Base-by-base conservation (phyloP, 2,888 invertebrate genomes). In the Laothoe populi region DNA sequence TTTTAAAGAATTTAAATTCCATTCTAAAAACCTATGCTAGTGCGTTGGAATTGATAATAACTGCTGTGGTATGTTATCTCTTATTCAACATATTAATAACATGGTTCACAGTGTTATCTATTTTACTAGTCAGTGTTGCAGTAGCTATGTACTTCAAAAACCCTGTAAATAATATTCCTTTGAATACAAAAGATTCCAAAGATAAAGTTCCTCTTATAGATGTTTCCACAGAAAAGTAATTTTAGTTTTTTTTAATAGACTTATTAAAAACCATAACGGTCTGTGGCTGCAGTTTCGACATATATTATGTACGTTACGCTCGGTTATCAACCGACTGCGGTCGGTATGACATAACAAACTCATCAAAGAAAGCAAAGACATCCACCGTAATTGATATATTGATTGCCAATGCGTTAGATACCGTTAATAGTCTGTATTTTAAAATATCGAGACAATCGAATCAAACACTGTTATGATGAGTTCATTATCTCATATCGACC, bases 21-120 rank as follows among this genome's bases (percentile, higher is more conserved):
- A 98, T 99, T 78, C 91, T 99, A 61, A 99, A 99, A 92, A 98
- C 98, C 0, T 99, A 98, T 87, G 99, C 99, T 0, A 97, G 98
- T 88, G 98, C 98, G 13, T 90, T 99, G 73, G 99, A 99, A 82
- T 88, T 99, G 38, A 93, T 98, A 61, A 96, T 99, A 76, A 98
- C 98, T 0, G 98, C 98, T 0, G 91, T 98, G 13, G 93, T 98
- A 0, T 97, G 98, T 75, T 97, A 96, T 93, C 81, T 97, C 58
- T 87, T 98, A 58, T 98, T 99, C 83, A 94, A 95, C 70, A 98
- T 98, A 84, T 94, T 97, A 2, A 96, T 99, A 70, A 95, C 97
- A 79, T 83, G 95, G 63, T 97, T 96, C 79, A 98, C 98, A 4
- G 90, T 96, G 1, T 71, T 97, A 66, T 96, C 98, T 8, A 98